Percentiles rank a stretch among this genome's conserved stretches.
These are phyloP conservation scores for Lasioglossum albipes DNA, from an alignment of 1,140 invertebrate genomes.

Conservation along the genomic window DNA sequence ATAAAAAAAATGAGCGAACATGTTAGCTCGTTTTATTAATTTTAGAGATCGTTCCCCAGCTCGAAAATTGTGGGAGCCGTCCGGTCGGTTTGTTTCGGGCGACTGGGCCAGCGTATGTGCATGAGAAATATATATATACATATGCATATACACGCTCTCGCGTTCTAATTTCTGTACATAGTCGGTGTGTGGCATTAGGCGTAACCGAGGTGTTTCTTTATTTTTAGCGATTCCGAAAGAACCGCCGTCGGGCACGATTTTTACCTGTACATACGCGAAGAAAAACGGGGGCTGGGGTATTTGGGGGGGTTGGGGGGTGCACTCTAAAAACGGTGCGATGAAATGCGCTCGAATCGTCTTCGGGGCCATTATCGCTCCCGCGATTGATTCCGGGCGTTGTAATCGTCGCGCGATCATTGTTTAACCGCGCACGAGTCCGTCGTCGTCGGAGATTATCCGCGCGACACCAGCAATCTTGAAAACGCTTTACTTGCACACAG, in stretches of 20 bases:
- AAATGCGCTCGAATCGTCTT: conserved; percentile 51
- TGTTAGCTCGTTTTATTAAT: no score
- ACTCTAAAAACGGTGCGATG: conserved; percentile 18
- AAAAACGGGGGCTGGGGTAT: neutral
- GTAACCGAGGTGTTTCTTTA: conserved; percentile 54
- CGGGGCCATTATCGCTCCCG: conserved; percentile 14
- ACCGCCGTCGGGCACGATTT: conserved; percentile 44
- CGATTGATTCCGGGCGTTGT: conserved; percentile 30
- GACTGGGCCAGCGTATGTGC: no score
- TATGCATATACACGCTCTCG: neutral
- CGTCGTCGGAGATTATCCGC: conserved; percentile 25
- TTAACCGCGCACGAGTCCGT: neutral
- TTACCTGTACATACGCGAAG: conserved; percentile 65
- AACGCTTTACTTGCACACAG: conserved; percentile 12
- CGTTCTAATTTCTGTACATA: conserved; percentile 64
- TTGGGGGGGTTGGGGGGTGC: neutral
- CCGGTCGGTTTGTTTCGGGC: no score
- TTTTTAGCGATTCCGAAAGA: conserved; percentile 56
- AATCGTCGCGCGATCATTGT: conserved; percentile 20
- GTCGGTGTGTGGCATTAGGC: conserved; percentile 57
- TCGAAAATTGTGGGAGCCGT: no score
- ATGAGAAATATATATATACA: conserved; percentile 33
- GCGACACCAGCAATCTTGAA: conserved; percentile 17
- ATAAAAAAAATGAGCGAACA: no score
- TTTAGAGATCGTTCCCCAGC: no score